Evolutionary conservation across 2,113 vertebrate genomes (phyloP).

Genomic region (Salvelinus namaycush): DNA sequence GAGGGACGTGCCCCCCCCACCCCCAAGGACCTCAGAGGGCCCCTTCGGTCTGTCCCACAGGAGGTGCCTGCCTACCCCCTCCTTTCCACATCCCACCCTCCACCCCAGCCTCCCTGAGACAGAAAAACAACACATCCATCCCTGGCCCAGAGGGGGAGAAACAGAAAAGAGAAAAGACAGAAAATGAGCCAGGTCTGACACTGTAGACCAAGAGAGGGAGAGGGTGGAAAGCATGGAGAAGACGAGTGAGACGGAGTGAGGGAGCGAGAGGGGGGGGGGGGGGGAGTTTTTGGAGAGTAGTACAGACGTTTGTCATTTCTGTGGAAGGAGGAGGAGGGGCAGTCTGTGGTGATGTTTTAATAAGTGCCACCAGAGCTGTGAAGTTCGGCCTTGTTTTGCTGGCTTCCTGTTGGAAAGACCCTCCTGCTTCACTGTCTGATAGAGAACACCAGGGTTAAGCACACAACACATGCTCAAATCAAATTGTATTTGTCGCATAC

Average conservation of each 20-base stretch:
- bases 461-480: too few relatives aligned
- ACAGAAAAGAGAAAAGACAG: constrained; percentile 39
- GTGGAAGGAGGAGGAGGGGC: constrained; percentile 11
- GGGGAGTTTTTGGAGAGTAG: constrained; percentile 4
- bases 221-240: neutral
- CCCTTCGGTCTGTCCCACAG: constrained; percentile 43
- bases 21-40: constrained; percentile 39
- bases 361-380: constrained; percentile 35
- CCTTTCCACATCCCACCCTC: constrained; percentile 6
- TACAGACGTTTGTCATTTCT: constrained; percentile 30
- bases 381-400: constrained; percentile 41
- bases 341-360: constrained; percentile 21
- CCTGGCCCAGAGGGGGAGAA: constrained; percentile 46
- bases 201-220: constrained; percentile 23
- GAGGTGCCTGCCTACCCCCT: constrained; percentile 36
- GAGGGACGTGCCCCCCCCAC: constrained; percentile 19
- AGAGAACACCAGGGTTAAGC: too few relatives aligned
- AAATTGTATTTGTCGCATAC: too few relatives aligned
- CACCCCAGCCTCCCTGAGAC: constrained; percentile 39
- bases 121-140: constrained; percentile 61
- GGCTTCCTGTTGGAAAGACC: constrained; percentile 53
- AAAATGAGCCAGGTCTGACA: constrained; percentile 49
- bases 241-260: neutral
- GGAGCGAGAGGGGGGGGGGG: neutral
- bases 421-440: neutral